Evolutionary conservation across 1,140 invertebrate genomes (phyloP), one percentile per base, ranked within the genome.

Genomic region (Leptinotarsa undecemlineata): DNA sequence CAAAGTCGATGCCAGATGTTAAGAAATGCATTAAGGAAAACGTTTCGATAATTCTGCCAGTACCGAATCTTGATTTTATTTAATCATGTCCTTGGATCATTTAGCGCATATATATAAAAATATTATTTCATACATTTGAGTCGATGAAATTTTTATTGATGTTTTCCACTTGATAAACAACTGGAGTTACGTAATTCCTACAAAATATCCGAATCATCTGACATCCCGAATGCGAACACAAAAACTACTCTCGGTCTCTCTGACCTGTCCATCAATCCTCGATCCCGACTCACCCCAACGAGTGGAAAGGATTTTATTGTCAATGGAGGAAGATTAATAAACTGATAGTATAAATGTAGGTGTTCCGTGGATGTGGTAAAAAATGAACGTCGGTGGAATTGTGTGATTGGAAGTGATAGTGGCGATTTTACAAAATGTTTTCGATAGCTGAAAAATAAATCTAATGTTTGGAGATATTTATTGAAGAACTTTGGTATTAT

Each of bases 231-330:
- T 17, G n/a, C 17, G 51, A 19, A 57, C 51, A 57, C 51, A 57
- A 57, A 57, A 57, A 57, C 51, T 57, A 57, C 51, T 57, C 51
- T 57, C 51, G 51, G 15, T 57, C 51, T 19, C 51, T 57, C 51
- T 57, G 51, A 57, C 51, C 51, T 57, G 51, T 57, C 51, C 51
- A 57, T 57, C 51, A 57, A 57, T 57, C 51, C 51, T 57, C 51
- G 51, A 57, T 57, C 51, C 51, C 51, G 51, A 57, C 51, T 57
- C 51, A 57, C 51, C 51, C 51, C 51, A 57, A 57, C 51, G 51
- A 57, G 51, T 57, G 51, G 51, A 57, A 57, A 57, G 51, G 51
- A 57, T 57, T 57, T 57, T 57, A 57, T 57, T 57, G 51, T 57
- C 51, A 57, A 57, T 57, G 51, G 51, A 57, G 51, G 51, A 57